Conservation (phyloP, 2,888 invertebrate genomes). For the Sesamia inferens region DNA sequence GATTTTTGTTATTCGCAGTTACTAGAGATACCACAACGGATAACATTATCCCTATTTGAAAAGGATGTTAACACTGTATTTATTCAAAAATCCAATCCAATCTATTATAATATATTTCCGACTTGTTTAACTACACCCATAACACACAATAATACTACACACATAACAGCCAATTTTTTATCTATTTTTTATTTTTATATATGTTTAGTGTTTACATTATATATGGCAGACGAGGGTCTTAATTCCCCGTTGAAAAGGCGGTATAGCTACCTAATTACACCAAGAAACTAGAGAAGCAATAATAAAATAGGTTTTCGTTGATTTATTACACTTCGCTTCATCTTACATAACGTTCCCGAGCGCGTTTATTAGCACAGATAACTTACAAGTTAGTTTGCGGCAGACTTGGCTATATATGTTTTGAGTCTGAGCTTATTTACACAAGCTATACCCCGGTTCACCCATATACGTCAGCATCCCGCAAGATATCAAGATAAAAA, state of each 20-base stretch:
- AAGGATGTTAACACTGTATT: too few relatives aligned
- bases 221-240: neutral
- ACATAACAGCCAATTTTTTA: too few relatives aligned
- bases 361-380: slow-evolving; percentile 25
- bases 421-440: neutral
- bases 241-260: slow-evolving; percentile 14
- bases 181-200: neutral
- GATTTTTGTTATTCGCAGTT: too few relatives aligned
- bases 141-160: too few relatives aligned
- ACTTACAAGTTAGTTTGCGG: slow-evolving; percentile 33
- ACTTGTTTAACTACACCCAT: too few relatives aligned
- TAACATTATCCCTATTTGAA: too few relatives aligned
- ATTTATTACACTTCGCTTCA: slow-evolving; percentile 46
- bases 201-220: neutral
- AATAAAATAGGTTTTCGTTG: slow-evolving; percentile 35
- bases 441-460: neutral
- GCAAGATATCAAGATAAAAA: neutral
- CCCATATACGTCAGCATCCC: neutral
- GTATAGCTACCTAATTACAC: slow-evolving; percentile 7
- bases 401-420: neutral
- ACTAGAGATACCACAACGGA: too few relatives aligned
- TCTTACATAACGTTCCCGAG: slow-evolving; percentile 22
- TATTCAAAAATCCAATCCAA: too few relatives aligned
- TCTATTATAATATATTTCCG: too few relatives aligned
- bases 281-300: slow-evolving; percentile 29